phyloP scores from a whole-genome alignment of 2,113 vertebrate genomes.

The Mesocricetus auratus region DNA sequence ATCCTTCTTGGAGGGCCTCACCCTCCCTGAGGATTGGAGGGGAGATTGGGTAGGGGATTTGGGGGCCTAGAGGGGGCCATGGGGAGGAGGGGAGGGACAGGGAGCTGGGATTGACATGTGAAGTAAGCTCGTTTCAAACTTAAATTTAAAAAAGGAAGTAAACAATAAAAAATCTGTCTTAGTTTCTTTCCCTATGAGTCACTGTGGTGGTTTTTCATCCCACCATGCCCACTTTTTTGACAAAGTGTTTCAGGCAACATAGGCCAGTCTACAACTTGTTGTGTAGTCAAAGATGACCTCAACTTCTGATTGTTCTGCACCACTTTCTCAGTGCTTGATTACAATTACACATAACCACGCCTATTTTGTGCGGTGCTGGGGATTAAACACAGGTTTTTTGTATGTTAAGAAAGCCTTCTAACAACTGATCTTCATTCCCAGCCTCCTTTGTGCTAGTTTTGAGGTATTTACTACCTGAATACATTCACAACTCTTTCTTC shows the following conservation, averaged over 20 bases:
- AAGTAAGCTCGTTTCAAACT: too few species aligned
- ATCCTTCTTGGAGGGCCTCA: too few species aligned
- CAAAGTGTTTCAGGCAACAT: background rate
- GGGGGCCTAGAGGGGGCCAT: too few species aligned
- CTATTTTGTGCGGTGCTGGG: background rate
- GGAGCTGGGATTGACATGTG: too few species aligned
- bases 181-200: too few species aligned
- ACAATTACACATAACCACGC: background rate
- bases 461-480: background rate
- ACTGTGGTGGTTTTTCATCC: too few species aligned
- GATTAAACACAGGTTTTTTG: background rate
- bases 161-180: too few species aligned
- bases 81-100: too few species aligned
- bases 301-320: background rate
- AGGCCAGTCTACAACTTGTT: background rate
- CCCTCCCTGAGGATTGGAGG: too few species aligned
- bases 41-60: too few species aligned
- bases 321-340: background rate
- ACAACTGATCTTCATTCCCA: background rate
- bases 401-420: background rate
- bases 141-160: too few species aligned
- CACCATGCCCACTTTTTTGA: too few species aligned
- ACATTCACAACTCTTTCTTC: background rate
- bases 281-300: background rate
- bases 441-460: background rate